Conservation (phyloP, 2,797 vertebrate genomes). For the Malurus splendens region DNA sequence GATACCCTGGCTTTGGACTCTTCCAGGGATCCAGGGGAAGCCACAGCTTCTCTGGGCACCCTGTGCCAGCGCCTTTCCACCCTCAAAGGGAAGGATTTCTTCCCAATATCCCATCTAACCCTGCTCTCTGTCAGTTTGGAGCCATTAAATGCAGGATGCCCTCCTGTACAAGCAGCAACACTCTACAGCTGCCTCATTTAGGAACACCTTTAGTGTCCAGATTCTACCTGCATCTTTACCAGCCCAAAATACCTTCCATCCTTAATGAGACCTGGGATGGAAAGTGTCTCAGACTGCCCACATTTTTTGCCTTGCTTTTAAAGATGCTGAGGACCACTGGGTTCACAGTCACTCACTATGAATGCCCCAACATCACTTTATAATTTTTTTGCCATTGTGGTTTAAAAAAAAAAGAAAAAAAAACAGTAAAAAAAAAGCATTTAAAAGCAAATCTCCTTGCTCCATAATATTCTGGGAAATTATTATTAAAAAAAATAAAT, state of each 20-base stretch:
- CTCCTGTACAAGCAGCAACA: accelerated
- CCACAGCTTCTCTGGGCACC: background rate
- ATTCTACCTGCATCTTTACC: background rate
- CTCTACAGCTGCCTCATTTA: accelerated
- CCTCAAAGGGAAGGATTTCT: background rate
- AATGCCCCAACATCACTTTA: background rate
- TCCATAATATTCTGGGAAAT: too few relatives aligned
- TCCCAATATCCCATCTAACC: background rate
- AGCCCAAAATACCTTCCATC: background rate
- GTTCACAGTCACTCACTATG: accelerated
- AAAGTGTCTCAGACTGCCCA: background rate
- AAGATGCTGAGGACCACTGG: background rate
- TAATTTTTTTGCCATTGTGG: background rate
- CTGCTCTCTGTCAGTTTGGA: background rate
- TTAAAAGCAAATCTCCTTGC: too few relatives aligned
- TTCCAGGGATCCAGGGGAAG: background rate
- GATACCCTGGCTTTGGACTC: background rate
- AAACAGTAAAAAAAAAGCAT: too few relatives aligned
- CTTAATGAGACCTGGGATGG: background rate
- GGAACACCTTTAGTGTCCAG: background rate
- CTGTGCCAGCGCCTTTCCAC: accelerated
- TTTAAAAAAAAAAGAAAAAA: too few relatives aligned
- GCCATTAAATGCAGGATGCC: background rate
- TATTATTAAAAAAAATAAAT: too few relatives aligned
- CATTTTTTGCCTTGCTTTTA: background rate